Base-by-base conservation (phyloP, 2,797 vertebrate genomes). In the Neosilurus mollespiculum region DNA sequence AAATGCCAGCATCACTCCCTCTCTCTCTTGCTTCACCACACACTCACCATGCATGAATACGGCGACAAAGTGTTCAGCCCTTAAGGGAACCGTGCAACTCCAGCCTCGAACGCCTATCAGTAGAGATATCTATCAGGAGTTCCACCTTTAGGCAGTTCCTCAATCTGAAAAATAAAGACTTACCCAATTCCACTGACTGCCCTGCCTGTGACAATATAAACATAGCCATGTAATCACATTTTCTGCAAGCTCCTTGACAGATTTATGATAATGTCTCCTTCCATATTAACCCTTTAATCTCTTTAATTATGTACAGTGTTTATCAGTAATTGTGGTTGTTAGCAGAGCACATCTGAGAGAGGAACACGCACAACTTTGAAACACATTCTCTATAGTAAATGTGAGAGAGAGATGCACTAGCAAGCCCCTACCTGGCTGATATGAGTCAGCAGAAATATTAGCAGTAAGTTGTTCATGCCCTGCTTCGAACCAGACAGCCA, bases 371-470 rank as follows among this genome's bases (percentile, higher is more conserved):
- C 70, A 59, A 37, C 24, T 24, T 56, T 20, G 56, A 51, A 54
- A 56, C 24, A 56, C 53, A 75, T 20, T 76, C 20, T 37, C 11
- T 34, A n/a, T n/a, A 76, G 73, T 22, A 18, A 61, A n/a, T n/a
- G 73, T 61, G 10, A 61, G 30, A 72, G 70, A 76, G 30, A 76
- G 59, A 37, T 14, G 10, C 73, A 76, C 56, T 61, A 58, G 26
- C 30, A 11, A 56, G 24, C 26, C 26, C 54, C 54, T 24, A 76
- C 54, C 16, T 37, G 54, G 26, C 72, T 58, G 54, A 54, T 58
- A 7, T 76, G 72, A 76, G 53, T 76, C 72, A 76, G 72, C 82
- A 70, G 37, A 70, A 78, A 58, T 34, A 69, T 22, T 10, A 69
- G 54, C 34, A 70, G 61, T 61, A 66, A 54, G 20, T 83, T 56